Percentiles rank a stretch among this genome's conserved stretches.
These are phyloP conservation scores for Drosophila quasianomalipes DNA, from an alignment of 2,888 invertebrate species.

Conservation along the genomic window DNA sequence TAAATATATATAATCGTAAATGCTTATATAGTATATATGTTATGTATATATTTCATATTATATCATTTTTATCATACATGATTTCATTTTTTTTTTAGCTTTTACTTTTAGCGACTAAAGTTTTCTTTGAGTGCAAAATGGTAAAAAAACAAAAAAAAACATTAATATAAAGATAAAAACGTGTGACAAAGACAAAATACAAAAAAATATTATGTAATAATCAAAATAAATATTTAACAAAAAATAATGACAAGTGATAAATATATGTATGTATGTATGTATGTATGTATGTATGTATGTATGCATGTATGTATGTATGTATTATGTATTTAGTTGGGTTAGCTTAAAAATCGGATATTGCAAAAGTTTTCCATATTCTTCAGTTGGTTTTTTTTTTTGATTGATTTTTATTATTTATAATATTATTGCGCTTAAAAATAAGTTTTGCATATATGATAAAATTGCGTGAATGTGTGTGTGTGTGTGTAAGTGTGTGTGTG, in stretches of 20 bases:
- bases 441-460: conserved; percentile 64
- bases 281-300: conserved; percentile 5
- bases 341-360: conserved; percentile 55
- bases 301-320: conserved; percentile 9
- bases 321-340: conserved; percentile 29
- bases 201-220: conserved; percentile 36
- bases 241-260: conserved; percentile 50
- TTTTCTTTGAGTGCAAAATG: conserved; percentile 30
- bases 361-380: conserved; percentile 48
- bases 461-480: conserved; percentile 65
- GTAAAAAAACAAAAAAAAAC: conserved; percentile 20
- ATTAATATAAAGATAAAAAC: conserved; percentile 38
- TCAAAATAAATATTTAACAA: conserved; percentile 60
- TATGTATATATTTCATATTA: conserved; percentile 76
- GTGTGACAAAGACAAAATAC: conserved; percentile 24
- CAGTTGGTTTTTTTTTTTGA: conserved; percentile 10
- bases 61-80: conserved; percentile 72
- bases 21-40: conserved; percentile 59
- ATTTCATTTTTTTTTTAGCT: conserved; percentile 54
- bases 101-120: conserved; percentile 69
- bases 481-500: conserved; percentile 30
- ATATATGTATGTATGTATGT: conserved; percentile 23
- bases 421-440: conserved; percentile 56
- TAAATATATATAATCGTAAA: conserved; percentile 13
- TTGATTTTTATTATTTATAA: conserved; percentile 28